Evolutionary conservation across 2,113 vertebrate species (phyloP), one percentile per base, ranked within the genome.

Genomic region (Eonycteris spelaea): DNA sequence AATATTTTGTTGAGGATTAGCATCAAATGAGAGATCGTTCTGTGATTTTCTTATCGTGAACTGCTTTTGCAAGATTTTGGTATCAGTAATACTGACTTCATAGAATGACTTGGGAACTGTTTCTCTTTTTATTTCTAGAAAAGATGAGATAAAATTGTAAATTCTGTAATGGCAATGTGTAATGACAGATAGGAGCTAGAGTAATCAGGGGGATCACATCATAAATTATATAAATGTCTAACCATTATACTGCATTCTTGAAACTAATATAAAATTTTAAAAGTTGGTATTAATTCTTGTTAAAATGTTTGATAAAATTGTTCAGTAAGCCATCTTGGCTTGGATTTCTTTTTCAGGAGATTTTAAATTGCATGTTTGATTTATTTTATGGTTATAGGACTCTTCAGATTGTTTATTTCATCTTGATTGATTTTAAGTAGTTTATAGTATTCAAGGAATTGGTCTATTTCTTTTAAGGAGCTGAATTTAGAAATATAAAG

Each of bases 311-410:
- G 51, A 51, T 68, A 51, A 18, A 83, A 87, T 95, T 92, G 15
- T 83, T 63, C 12, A 26, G 33, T 61, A 92, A 65, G 35, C 6
- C 35, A 61, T 80, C 15, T 63, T 15, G 18, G 11, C 19, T 40
- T 65, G 16, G 51, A 35, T 86, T 67, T 51, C 51, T 48, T 75
- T 93, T 91, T 40, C 12, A n/a, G 26, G 43, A 19, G 8, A 43
- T 97, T 95, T 80, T 43, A 77, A 96, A 78, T 87, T 87, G 19
- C 61, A 78, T 35, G 68, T 68, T 70, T 22, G 16, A 53, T 87
- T 78, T 33, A 40, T 53, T 67, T 94, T 13, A 83, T 87, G 35
- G 53, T 57, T 91, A 51, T 57, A 51, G 19, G 12, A 55, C 38
- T 77, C 53, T 55, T 78, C 48, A 61, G 18, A 68, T 83, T 45